Evolutionary conservation across 1,140 invertebrate species (phyloP).

Genomic region (Pectinophora gossypiella): DNA sequence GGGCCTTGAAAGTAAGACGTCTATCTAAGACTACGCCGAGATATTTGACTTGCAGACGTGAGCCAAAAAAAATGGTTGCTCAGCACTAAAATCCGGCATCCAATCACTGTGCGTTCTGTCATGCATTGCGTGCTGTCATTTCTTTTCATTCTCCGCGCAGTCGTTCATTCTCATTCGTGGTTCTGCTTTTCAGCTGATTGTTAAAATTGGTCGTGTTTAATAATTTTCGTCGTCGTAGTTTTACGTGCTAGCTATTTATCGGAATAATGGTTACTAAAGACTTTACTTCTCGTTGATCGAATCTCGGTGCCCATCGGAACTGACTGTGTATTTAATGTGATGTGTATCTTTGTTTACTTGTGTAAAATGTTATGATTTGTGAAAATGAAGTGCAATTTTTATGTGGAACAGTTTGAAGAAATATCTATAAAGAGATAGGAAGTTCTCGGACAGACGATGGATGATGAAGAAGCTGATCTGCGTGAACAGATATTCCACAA

Average conservation of each 20-base stretch:
- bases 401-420: constrained; percentile 28
- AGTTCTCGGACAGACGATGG: constrained; percentile 43
- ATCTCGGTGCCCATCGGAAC: no score
- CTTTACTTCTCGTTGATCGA: no score
- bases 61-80: no score
- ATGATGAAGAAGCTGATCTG: constrained; percentile 82
- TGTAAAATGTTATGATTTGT: constrained; percentile 26
- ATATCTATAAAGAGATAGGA: constrained; percentile 44
- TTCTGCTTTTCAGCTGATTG: constrained; percentile 23
- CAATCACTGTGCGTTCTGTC: no score
- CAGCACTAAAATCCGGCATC: no score
- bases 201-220: constrained; percentile 47
- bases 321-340: not conserved
- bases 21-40: no score
- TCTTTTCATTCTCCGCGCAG: no score
- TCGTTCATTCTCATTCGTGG: not conserved
- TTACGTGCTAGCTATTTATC: not conserved
- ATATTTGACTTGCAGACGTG: no score
- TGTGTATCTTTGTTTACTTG: not conserved
- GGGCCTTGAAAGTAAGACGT: no score
- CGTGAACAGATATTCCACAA: constrained; percentile 94
- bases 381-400: constrained; percentile 50
- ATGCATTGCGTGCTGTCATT: not conserved
- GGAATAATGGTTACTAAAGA: no score
- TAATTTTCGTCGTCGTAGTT: not conserved